phyloP scores from a whole-genome alignment of 2,113 vertebrate species.

The Canis aureus region DNA sequence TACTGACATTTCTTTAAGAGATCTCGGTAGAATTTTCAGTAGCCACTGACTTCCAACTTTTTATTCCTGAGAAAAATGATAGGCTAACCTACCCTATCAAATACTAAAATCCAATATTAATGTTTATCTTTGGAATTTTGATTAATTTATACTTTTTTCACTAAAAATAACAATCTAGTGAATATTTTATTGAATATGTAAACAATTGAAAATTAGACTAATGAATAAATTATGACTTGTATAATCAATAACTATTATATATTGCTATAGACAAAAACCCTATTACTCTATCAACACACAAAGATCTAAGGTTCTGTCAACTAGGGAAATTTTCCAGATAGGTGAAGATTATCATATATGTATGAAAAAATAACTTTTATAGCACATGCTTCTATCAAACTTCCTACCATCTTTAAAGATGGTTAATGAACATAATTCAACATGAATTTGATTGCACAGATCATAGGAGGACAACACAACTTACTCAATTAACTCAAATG shows the following conservation, averaged over 20 bases:
- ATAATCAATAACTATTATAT: background rate
- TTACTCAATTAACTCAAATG: background rate
- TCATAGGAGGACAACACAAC: background rate
- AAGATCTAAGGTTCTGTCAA: background rate
- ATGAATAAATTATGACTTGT: background rate
- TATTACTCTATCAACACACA: background rate
- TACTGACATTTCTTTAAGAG: background rate
- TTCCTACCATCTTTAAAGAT: background rate
- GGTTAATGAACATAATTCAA: background rate
- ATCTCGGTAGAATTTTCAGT: slow-evolving; percentile 21
- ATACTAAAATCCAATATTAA: slow-evolving; percentile 14
- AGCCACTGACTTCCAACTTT: background rate
- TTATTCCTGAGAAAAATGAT: background rate
- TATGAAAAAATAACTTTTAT: background rate
- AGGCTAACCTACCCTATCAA: background rate
- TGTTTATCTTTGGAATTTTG: background rate
- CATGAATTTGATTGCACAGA: background rate
- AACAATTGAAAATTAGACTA: background rate
- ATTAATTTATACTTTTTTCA: background rate
- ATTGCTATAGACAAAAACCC: background rate
- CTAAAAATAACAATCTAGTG: background rate
- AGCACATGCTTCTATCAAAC: background rate
- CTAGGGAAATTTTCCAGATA: background rate
- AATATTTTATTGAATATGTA: background rate
- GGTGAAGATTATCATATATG: background rate